Evolutionary conservation across 1,140 invertebrate species (phyloP).

Genomic region (Drosophila chauvacae): DNA sequence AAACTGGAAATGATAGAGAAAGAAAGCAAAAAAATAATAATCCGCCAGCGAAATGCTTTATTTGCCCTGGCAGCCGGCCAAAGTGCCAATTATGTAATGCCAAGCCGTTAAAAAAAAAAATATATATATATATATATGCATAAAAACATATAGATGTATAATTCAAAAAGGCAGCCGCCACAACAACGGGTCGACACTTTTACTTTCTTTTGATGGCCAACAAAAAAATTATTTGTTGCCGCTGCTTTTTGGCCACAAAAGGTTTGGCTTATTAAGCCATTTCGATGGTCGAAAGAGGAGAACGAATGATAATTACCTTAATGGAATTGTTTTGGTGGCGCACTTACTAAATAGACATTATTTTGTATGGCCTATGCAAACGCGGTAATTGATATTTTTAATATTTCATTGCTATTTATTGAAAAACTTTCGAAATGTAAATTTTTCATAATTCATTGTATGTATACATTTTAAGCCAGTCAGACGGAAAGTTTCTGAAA

Average conservation of each 20-base stretch:
- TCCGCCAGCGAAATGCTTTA: conserved; percentile 60
- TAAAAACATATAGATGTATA: conserved; percentile 30
- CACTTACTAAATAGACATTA: conserved; percentile 15
- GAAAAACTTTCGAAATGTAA: conserved; percentile 6
- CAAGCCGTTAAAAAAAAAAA: conserved; percentile 47
- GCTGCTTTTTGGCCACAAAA: conserved; percentile 54
- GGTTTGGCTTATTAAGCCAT: conserved; percentile 59
- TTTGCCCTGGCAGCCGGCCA: conserved; percentile 60
- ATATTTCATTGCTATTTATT: background rate
- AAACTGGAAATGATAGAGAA: conserved; percentile 36
- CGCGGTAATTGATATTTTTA: background rate
- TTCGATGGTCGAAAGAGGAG: conserved; percentile 16
- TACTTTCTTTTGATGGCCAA: conserved; percentile 57
- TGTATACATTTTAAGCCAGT: background rate
- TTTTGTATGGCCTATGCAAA: background rate
- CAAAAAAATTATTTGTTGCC: conserved; percentile 56
- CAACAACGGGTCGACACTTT: conserved; percentile 54
- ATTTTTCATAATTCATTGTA: background rate
- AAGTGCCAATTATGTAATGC: conserved; percentile 72
- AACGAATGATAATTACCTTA: conserved; percentile 37
- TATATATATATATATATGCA: conserved; percentile 11
- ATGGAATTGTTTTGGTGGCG: conserved; percentile 12
- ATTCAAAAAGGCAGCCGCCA: conserved; percentile 35
- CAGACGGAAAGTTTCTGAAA: background rate
- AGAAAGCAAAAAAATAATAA: conserved; percentile 21